Conservation (phyloP, 2,797 vertebrate genomes). For the Nannoperca australis region DNA sequence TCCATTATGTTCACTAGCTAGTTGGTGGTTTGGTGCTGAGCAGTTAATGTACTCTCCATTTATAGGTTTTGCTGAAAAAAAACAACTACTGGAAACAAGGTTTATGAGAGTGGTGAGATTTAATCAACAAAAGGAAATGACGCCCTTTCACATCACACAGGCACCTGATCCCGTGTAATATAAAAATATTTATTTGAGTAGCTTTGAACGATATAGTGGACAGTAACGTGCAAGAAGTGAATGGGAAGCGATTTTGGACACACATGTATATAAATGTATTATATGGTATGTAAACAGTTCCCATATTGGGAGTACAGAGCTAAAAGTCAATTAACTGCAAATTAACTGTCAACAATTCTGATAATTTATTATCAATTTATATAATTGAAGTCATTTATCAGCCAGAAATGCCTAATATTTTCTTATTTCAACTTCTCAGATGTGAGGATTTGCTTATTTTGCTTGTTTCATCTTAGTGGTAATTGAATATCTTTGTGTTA, state of each 20-base stretch:
- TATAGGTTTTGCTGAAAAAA: neutral
- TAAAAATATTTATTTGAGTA: neutral
- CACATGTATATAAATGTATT: neutral
- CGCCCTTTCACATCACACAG: neutral
- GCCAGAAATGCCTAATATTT: too few relatives aligned
- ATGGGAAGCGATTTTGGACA: neutral
- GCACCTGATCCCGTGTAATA: neutral
- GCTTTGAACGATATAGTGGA: neutral
- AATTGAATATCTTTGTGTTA: neutral
- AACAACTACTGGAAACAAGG: rapidly evolving
- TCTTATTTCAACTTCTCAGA: neutral
- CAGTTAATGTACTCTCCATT: neutral
- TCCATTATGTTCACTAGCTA: neutral
- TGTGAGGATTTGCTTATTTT: neutral
- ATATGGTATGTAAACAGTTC: too few relatives aligned
- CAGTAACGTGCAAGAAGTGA: too few relatives aligned
- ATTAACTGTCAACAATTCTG: neutral
- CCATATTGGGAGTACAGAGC: neutral
- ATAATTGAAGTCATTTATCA: too few relatives aligned
- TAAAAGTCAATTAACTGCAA: neutral
- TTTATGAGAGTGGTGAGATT: neutral
- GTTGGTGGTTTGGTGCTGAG: neutral
- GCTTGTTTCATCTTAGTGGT: neutral
- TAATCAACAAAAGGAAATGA: neutral
- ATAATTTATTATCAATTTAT: too few relatives aligned